These are phyloP conservation scores for Leptopilina clavipes DNA, from an alignment of 1,140 invertebrate genomes.

Conservation along the genomic window DNA sequence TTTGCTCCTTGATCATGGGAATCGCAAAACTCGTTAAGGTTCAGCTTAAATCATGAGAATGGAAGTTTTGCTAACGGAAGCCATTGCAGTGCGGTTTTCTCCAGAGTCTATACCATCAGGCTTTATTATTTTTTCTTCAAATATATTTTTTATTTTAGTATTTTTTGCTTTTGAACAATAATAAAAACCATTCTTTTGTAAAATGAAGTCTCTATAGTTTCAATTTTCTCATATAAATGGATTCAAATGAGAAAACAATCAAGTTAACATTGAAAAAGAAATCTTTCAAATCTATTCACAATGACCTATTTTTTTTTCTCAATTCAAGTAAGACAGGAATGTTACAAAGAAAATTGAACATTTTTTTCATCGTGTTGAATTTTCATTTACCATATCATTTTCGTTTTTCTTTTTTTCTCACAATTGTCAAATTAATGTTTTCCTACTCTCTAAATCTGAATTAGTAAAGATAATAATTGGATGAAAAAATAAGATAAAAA, in stretches of 20 bases:
- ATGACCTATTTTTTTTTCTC: slow-evolving; percentile 1
- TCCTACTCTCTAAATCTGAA: no score
- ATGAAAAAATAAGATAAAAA: no score
- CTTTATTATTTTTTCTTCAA: slow-evolving; percentile 7
- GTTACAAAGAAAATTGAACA: background rate
- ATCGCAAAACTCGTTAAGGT: background rate
- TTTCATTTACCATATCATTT: background rate
- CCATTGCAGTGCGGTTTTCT: slow-evolving; percentile 7
- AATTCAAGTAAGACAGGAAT: background rate
- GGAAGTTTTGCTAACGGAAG: background rate
- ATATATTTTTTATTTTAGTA: background rate
- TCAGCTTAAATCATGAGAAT: background rate
- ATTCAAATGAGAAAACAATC: background rate
- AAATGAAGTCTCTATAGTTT: background rate
- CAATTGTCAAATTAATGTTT: no score
- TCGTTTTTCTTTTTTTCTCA: no score
- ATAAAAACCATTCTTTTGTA: background rate
- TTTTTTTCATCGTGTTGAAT: background rate
- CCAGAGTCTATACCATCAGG: background rate
- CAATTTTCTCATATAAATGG: background rate
- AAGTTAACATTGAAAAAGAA: slow-evolving; percentile 12
- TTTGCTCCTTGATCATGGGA: background rate
- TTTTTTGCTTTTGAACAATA: background rate
- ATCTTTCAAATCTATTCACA: background rate
- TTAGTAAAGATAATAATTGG: no score